phyloP scores from a whole-genome alignment of 2,113 vertebrate species.

The Dicaeum eximium region DNA sequence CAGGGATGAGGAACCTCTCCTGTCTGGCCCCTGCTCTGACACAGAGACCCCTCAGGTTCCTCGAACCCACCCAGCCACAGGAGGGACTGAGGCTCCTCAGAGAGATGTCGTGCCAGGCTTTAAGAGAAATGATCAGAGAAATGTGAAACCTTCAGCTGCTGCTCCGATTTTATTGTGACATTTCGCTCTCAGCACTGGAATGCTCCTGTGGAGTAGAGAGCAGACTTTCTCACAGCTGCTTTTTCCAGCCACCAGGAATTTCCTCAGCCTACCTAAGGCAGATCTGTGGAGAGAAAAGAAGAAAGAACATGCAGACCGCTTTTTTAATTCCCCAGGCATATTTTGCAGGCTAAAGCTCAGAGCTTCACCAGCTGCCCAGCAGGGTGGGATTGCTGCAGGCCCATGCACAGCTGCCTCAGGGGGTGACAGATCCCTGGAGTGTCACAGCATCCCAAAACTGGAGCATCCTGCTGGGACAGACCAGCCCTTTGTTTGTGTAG shows the following conservation, averaged over 20 bases:
- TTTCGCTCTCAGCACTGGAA: neutral
- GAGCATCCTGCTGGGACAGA: neutral
- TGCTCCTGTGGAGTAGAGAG: neutral
- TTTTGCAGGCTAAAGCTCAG: neutral
- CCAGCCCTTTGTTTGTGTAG: neutral
- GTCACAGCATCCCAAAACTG: neutral
- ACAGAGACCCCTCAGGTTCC: neutral
- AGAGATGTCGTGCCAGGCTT: neutral
- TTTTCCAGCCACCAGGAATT: neutral
- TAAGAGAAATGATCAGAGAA: neutral
- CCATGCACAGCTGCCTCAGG: neutral
- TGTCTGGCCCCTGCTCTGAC: neutral
- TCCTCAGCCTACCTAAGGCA: neutral
- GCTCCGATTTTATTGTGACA: neutral
- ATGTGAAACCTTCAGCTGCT: neutral
- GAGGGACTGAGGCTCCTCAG: neutral
- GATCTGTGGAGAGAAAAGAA: neutral
- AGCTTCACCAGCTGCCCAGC: accelerated
- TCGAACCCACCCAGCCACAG: neutral
- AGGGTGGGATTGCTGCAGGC: accelerated
- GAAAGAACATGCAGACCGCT: neutral
- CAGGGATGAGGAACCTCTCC: neutral
- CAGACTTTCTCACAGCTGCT: neutral
- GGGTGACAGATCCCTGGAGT: neutral
- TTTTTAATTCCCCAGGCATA: neutral